Conservation (phyloP, 2,888 invertebrate genomes). For the Dryadula phaetusa region DNA sequence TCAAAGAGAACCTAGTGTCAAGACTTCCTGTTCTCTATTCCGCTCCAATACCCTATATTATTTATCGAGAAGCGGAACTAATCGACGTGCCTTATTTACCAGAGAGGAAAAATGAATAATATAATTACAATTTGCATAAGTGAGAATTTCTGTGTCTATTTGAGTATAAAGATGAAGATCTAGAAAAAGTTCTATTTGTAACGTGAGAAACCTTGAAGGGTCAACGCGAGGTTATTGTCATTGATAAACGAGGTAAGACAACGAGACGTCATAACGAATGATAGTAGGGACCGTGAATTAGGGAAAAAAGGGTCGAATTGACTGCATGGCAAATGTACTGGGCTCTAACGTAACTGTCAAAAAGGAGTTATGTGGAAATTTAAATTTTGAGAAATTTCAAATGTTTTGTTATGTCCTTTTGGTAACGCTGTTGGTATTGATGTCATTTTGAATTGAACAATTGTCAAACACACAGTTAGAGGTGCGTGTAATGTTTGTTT, state of each 20-base stretch:
- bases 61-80: too few species aligned
- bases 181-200: constrained; percentile 7
- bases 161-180: neutral
- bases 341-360: neutral
- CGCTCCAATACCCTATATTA: too few species aligned
- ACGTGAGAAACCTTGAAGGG: constrained; percentile 6
- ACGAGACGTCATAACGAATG: constrained; percentile 22
- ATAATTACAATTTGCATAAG: too few species aligned
- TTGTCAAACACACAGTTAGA: too few species aligned
- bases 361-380: neutral
- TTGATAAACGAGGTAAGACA: constrained; percentile 23
- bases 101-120: too few species aligned
- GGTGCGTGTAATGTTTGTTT: too few species aligned
- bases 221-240: constrained; percentile 21
- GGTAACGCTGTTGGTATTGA: too few species aligned
- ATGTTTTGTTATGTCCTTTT: neutral
- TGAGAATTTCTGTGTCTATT: neutral
- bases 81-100: too few species aligned
- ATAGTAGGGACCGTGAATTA: constrained; percentile 15
- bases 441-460: neutral
- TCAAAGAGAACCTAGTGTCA: too few species aligned
- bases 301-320: constrained; percentile 20
- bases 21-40: too few species aligned
- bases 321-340: constrained; percentile 15
- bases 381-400: neutral